Evolutionary conservation across 64 coral and sea anemone species (phyloP).

Genomic region (Pachyseris speciosa): DNA sequence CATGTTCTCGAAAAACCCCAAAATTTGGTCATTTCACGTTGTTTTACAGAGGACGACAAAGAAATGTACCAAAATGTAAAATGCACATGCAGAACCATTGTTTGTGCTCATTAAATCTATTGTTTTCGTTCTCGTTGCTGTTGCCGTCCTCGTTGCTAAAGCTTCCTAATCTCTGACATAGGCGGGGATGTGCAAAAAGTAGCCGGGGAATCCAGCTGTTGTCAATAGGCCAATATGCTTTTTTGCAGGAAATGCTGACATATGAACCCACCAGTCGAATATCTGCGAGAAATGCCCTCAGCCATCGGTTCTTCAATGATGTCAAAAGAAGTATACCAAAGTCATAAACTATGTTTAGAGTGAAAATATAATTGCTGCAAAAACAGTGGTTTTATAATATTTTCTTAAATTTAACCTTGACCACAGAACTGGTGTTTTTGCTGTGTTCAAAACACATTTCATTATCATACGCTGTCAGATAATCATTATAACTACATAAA

Average conservation of each 20-base stretch:
- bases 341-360: neutral
- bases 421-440: neutral
- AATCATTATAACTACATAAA: neutral
- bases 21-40: too few species aligned
- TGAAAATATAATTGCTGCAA: neutral
- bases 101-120: too few species aligned
- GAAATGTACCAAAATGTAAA: too few species aligned
- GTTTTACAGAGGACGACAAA: too few species aligned
- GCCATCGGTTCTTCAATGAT: constrained; percentile 86
- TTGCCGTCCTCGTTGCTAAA: too few species aligned
- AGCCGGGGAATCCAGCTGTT: neutral
- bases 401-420: neutral
- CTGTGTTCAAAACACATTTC: constrained; percentile 26
- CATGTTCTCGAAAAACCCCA: too few species aligned
- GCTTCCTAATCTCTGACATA: too few species aligned
- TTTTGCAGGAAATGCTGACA: constrained; percentile 85
- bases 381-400: neutral
- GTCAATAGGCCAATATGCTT: neutral
- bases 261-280: constrained; percentile 85
- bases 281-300: constrained; percentile 82
- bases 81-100: too few species aligned
- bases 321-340: constrained; percentile 73
- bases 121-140: too few species aligned
- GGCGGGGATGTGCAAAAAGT: too few species aligned
- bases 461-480: neutral